phyloP scores from a whole-genome alignment of 2,113 vertebrate genomes.

The Stegostoma tigrinum region DNA sequence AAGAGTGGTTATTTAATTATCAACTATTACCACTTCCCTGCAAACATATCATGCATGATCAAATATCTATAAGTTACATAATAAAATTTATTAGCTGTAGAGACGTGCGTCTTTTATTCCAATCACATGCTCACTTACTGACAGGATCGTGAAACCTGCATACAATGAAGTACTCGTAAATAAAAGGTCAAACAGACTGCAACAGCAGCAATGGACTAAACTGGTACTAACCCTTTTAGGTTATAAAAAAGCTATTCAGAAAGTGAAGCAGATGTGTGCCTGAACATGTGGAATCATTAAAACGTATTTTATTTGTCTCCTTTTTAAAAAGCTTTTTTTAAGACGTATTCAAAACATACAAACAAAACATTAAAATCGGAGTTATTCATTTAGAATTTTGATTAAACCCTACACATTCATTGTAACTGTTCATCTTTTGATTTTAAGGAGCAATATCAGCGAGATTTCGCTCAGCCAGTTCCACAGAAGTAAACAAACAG shows the following conservation, averaged over 20 bases:
- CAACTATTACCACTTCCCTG: background rate
- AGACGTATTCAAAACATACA: background rate
- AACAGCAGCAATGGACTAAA: background rate
- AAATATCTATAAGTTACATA: background rate
- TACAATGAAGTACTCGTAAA: background rate
- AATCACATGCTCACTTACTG: slow-evolving; percentile 11
- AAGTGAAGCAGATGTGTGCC: background rate
- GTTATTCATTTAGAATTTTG: background rate
- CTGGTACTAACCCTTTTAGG: background rate
- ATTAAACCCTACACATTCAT: background rate
- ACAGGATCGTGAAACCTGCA: background rate
- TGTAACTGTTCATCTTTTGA: background rate
- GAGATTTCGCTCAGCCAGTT: background rate
- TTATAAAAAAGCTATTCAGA: background rate
- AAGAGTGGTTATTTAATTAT: background rate
- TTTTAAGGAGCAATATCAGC: background rate
- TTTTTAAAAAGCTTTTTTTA: background rate
- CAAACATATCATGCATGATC: background rate
- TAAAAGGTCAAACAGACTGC: background rate
- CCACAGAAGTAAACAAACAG: slow-evolving; percentile 14
- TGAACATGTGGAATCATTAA: background rate
- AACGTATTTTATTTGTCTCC: background rate
- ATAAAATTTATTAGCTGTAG: slow-evolving; percentile 1
- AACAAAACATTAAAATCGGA: background rate
- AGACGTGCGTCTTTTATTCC: background rate